Evolutionary conservation across 2,797 vertebrate species (phyloP).

Genomic region (Lacerta viridis): DNA sequence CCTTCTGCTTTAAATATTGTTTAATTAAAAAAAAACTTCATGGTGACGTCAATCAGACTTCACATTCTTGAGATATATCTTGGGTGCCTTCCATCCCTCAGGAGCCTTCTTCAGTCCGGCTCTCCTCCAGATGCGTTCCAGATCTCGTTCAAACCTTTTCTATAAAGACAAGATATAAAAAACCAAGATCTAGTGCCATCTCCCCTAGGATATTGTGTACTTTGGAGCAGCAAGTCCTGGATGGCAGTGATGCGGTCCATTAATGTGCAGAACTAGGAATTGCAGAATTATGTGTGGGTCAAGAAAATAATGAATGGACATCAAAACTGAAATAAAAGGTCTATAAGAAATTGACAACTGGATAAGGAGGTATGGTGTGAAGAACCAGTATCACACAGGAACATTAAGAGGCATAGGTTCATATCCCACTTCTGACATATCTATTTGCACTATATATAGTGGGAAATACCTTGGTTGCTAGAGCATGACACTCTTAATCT

Average conservation of each 20-base stretch:
- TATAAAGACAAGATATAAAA: slow-evolving; percentile 63
- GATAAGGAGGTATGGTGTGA: too few species aligned
- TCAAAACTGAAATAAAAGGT: too few species aligned
- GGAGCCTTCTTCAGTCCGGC: slow-evolving; percentile 90
- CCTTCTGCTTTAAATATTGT: slow-evolving; percentile 20
- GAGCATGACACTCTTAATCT: too few species aligned
- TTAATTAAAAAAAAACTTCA: slow-evolving; percentile 62
- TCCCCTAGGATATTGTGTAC: not conserved
- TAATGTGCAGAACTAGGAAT: not conserved
- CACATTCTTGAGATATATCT: slow-evolving; percentile 84
- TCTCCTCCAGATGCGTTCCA: slow-evolving; percentile 87
- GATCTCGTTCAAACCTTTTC: slow-evolving; percentile 89
- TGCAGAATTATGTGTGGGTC: not conserved
- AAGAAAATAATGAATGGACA: too few species aligned
- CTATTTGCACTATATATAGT: too few species aligned
- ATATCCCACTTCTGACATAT: too few species aligned
- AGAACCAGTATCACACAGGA: too few species aligned
- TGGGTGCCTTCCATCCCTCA: slow-evolving; percentile 88
- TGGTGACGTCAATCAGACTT: slow-evolving; percentile 40
- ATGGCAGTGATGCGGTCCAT: not conserved
- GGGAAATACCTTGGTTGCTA: too few species aligned
- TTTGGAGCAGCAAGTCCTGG: not conserved
- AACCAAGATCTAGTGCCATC: not conserved
- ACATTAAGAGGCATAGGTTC: too few species aligned
- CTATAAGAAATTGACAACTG: too few species aligned